These are phyloP conservation scores for Lepas anatifera DNA, from an alignment of 2,888 invertebrate species.

Conservation along the genomic window DNA sequence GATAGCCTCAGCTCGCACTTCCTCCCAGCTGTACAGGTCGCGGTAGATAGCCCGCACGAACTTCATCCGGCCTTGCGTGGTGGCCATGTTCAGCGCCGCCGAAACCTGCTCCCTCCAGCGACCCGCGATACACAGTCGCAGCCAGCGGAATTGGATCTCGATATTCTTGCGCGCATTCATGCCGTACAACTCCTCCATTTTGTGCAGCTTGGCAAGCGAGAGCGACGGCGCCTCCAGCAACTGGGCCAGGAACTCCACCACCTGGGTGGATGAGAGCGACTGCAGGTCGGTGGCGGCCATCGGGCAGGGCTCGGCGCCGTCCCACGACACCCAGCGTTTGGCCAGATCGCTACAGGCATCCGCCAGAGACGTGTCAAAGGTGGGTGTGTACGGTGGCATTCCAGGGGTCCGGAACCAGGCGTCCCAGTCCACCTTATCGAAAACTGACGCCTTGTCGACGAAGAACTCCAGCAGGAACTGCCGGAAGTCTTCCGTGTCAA, in stretches of 20 bases:
- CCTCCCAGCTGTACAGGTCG: slow-evolving; percentile 68
- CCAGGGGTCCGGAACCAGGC: slow-evolving; percentile 68
- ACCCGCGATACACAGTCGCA: slow-evolving; percentile 38
- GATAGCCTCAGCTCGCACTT: slow-evolving; percentile 51
- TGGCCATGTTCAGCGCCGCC: slow-evolving; percentile 61
- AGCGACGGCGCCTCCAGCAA: slow-evolving; percentile 45
- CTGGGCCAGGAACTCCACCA: slow-evolving; percentile 53
- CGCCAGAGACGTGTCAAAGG: slow-evolving; percentile 54
- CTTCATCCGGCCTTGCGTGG: slow-evolving; percentile 79
- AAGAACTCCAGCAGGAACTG: slow-evolving; percentile 57
- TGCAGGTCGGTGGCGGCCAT: slow-evolving; percentile 16
- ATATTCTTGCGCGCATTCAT: slow-evolving; percentile 54
- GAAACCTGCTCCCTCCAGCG: slow-evolving; percentile 52
- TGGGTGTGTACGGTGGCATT: slow-evolving; percentile 78
- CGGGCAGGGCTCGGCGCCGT: slow-evolving; percentile 17
- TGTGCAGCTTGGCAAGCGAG: slow-evolving; percentile 44
- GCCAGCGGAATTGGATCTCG: slow-evolving; percentile 49
- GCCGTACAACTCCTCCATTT: slow-evolving; percentile 50
- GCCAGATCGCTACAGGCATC: slow-evolving; percentile 47
- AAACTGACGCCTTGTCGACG: slow-evolving; percentile 35
- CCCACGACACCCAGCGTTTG: slow-evolving; percentile 43
- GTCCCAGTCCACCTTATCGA: slow-evolving; percentile 60
- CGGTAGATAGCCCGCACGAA: slow-evolving; percentile 77
- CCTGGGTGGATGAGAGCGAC: slow-evolving; percentile 24
- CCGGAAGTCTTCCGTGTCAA: slow-evolving; percentile 72